Evolutionary conservation across 2,888 invertebrate genomes (phyloP).

Genomic region (Danaus chrysippus): DNA sequence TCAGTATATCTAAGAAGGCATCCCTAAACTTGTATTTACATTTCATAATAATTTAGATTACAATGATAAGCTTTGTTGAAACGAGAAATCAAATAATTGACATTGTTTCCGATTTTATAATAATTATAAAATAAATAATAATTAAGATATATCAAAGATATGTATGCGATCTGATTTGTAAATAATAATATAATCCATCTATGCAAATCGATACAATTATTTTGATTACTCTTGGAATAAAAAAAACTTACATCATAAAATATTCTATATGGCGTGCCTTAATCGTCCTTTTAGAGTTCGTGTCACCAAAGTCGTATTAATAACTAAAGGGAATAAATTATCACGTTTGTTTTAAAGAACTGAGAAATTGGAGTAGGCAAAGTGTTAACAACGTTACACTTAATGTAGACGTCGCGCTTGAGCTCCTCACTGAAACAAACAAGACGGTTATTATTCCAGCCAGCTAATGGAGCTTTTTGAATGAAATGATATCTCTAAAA

Average conservation of each 20-base stretch:
- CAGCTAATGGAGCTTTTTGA: conserved; percentile 33
- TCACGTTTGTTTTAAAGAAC: conserved; percentile 67
- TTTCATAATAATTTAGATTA: conserved; percentile 27
- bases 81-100: conserved; percentile 20
- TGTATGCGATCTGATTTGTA: conserved; percentile 45
- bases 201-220: conserved; percentile 31
- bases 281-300: conserved; percentile 21
- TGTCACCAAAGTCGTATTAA: conserved; percentile 11
- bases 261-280: conserved; percentile 18
- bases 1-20: conserved; percentile 67
- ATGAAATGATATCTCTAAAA: conserved; percentile 32
- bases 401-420: conserved; percentile 52
- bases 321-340: conserved; percentile 57
- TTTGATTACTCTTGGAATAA: conserved; percentile 12
- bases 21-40: conserved; percentile 55
- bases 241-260: conserved; percentile 18
- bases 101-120: conserved; percentile 12
- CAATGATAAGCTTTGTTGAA: conserved; percentile 25
- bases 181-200: conserved; percentile 24
- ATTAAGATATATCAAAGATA: conserved; percentile 41
- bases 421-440: conserved; percentile 73
- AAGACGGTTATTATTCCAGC: conserved; percentile 38
- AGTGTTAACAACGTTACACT: conserved; percentile 68
- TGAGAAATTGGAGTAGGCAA: conserved; percentile 55
- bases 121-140: conserved; percentile 18